Evolutionary conservation across 2,888 invertebrate genomes (phyloP).

Genomic region (Phengaris arion): DNA sequence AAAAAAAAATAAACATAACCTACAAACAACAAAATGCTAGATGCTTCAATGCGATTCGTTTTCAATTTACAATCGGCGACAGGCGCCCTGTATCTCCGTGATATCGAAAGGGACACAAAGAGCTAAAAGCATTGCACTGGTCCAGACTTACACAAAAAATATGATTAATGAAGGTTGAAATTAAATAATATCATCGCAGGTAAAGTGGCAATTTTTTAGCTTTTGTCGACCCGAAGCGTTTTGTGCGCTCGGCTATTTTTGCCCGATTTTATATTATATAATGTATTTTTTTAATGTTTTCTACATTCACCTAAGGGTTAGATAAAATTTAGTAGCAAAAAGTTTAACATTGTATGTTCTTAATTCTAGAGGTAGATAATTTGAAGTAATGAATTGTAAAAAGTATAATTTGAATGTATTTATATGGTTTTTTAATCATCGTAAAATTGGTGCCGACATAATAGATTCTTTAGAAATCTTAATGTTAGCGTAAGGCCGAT

Average conservation of each 20-base stretch:
- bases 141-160: slow-evolving; percentile 68
- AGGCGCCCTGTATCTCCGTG: slow-evolving; percentile 37
- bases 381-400: too few relatives aligned
- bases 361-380: too few relatives aligned
- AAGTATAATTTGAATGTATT: too few relatives aligned
- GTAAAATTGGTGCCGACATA: too few relatives aligned
- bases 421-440: too few relatives aligned
- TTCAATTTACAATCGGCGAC: slow-evolving; percentile 30
- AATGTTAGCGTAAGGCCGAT: too few relatives aligned
- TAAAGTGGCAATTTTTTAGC: slow-evolving; percentile 60
- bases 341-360: too few relatives aligned
- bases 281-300: background rate
- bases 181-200: slow-evolving; percentile 70
- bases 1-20: background rate
- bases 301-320: background rate
- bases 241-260: slow-evolving; percentile 26
- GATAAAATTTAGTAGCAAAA: too few relatives aligned
- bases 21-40: background rate
- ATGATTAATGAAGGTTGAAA: slow-evolving; percentile 74
- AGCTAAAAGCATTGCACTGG: slow-evolving; percentile 62
- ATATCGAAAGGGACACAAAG: slow-evolving; percentile 41
- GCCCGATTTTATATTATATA: background rate
- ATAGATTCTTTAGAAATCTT: too few relatives aligned
- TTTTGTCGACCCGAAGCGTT: slow-evolving; percentile 26
- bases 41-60: slow-evolving; percentile 21